Conservation (phyloP, 1,140 invertebrate species). For the Cotesia typhae region DNA sequence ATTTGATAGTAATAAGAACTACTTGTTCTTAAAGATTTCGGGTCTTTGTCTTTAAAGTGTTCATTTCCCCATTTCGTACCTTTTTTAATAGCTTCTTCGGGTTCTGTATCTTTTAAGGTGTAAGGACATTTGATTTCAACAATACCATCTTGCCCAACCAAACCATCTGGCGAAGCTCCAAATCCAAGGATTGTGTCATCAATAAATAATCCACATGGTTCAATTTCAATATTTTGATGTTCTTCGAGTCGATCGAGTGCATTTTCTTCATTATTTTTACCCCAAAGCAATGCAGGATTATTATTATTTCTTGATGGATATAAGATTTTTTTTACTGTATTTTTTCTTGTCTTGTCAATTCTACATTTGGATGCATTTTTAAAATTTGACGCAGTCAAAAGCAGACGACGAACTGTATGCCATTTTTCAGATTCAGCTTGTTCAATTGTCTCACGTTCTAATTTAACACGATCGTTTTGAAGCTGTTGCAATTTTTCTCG, state of each 20-base stretch:
- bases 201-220: constrained; percentile 55
- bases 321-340: constrained; percentile 42
- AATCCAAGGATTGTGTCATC: constrained; percentile 47
- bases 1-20: constrained; percentile 47
- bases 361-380: constrained; percentile 47
- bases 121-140: constrained; percentile 56
- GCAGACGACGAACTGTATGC: constrained; percentile 43
- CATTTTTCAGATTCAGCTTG: constrained; percentile 29
- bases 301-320: constrained; percentile 42
- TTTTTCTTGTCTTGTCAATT: constrained; percentile 36
- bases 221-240: constrained; percentile 35
- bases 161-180: constrained; percentile 56
- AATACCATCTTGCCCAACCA: constrained; percentile 47
- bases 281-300: constrained; percentile 42
- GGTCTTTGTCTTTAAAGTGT: too few relatives aligned
- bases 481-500: too few relatives aligned
- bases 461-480: too few relatives aligned
- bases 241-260: constrained; percentile 43
- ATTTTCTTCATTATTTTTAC: constrained; percentile 46
- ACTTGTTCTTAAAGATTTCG: neutral
- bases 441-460: too few relatives aligned
- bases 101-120: constrained; percentile 15
- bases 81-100: too few relatives aligned
- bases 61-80: too few relatives aligned
- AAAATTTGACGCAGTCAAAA: constrained; percentile 56